Base-by-base conservation (phyloP, 2,888 invertebrate species). In the Chamaedrilus cognettii region DNA sequence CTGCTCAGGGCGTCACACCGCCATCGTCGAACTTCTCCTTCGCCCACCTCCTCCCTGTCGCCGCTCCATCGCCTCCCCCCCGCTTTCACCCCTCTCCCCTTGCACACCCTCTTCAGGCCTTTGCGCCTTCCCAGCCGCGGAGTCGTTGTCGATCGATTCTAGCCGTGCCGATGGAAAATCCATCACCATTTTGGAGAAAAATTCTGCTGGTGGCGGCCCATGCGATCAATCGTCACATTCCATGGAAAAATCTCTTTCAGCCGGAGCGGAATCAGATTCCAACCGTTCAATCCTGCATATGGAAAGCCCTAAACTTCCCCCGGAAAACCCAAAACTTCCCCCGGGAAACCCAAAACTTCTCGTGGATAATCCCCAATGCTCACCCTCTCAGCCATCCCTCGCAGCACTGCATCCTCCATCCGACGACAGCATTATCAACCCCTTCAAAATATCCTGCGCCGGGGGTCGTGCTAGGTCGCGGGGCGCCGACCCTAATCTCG, bases 1-100 rank as follows among this genome's bases (percentile, higher is more conserved):
- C 15, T 74, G 74, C 64, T 74, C 72, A 15, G 68, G 64, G 19
- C 62, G 72, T 34, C 69, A 67, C 56, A 26, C 49, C 7, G 67
- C 55, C 55, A 68, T 71, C 31, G 70, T 60, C 19, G 55, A 56
- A 5, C 50, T 70, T n/a, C 59, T 67, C 49, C 67, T 72, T 30
- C 49, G 50, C 19, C 31, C 62, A 4, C 15, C 55, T 23, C 7
- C 11, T 19, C 42, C 42, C 7, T 7, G 11, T 42, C 11, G 11
- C 19, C 11, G 11, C 7, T 11, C 42, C 7, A 19, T 19, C 19
- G 42, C 42, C 19, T 7, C 42, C 19, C 11, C 19, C 7, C 11
- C 42, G 7, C 11, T 19, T 42, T 7, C 42, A 7, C 19, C 42
- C 19, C 11, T 42, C 42, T 42, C 42, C 11, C 11, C 42, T 19